phyloP scores from a whole-genome alignment of 1,140 invertebrate genomes.

The Rhizoglyphus robini region DNA sequence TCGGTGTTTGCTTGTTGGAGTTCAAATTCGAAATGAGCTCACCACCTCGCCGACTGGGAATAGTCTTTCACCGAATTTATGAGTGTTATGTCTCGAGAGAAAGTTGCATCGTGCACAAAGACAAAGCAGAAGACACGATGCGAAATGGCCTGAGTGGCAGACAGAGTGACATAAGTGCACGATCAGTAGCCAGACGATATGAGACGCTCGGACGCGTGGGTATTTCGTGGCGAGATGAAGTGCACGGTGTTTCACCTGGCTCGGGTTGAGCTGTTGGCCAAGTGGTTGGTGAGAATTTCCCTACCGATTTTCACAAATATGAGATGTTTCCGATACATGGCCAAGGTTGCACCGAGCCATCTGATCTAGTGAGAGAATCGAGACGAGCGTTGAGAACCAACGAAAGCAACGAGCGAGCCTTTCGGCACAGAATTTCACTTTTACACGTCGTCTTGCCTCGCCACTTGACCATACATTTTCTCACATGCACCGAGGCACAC shows the following conservation, averaged over 20 bases:
- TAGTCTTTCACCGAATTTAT: too few relatives aligned
- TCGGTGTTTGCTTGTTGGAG: too few relatives aligned
- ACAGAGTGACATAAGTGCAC: not conserved
- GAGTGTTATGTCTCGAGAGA: too few relatives aligned
- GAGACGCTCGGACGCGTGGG: not conserved
- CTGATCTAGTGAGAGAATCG: too few relatives aligned
- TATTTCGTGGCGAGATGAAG: not conserved
- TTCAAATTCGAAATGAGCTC: too few relatives aligned
- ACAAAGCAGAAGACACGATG: not conserved
- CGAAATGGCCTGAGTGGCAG: not conserved
- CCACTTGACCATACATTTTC: too few relatives aligned
- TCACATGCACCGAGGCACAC: not conserved
- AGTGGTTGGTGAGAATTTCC: not conserved
- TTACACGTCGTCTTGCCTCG: not conserved
- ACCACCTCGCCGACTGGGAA: too few relatives aligned
- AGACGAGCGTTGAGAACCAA: too few relatives aligned
- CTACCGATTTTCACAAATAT: not conserved
- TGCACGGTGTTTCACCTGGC: not conserved
- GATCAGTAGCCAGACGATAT: not conserved
- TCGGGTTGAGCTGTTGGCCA: not conserved
- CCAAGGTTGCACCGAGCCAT: too few relatives aligned
- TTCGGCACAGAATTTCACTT: not conserved
- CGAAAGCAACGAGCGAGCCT: too few relatives aligned
- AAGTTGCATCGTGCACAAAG: too few relatives aligned
- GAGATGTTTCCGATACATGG: not conserved